Base-by-base conservation (phyloP, 53 echinoderm and acorn worm genomes). In the Hippasteria phrygiana region DNA sequence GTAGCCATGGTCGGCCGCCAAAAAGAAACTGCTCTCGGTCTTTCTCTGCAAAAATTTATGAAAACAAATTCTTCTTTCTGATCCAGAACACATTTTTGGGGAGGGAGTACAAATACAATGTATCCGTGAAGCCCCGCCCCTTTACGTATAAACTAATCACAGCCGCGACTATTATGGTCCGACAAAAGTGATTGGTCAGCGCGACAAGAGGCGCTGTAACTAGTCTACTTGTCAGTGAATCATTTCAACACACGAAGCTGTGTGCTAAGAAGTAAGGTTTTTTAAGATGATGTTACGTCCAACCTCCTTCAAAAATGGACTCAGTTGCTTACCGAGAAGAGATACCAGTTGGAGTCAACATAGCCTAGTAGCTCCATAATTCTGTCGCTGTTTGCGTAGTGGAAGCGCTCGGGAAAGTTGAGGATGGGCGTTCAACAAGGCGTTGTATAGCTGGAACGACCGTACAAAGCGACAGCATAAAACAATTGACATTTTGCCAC, bases 381-480 rank as follows among this genome's bases (percentile, higher is more conserved):
- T 43, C 96, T 50, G 29, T 92, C 80, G 64, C 91, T 90, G 26
- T 93, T 92, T 13, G 91, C 88, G 45, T 94, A 96, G 71, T 94
- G 96, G 54, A 96, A 92, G 18, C 94, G 74, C 43, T 88, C 94
- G 3, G 94, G 96, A 50, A 96, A 90, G 53, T 38, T 92, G 84
- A 0, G 93, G 93, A 74, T 96, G 94, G 20, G 89, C 94, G 66
- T 94, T 42, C 32, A 74, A 64, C 41, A 96, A 50, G 24, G 75
- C 74, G 47, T 92, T 79, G 73, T 94, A 96, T 40, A 96, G 73
- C 92, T 94, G 46, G 17, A 5, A 67, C 11, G 2, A 11, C 34
- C 32, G 14, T 5, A 8, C 4, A 12, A 59, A 59, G 20, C 4
- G 20, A 59, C 22, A 24, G 20, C 8, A 17, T 26, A 8, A 59